Conservation (phyloP, 64 coral and sea anemone genomes). For the Pocillopora damicornis region DNA sequence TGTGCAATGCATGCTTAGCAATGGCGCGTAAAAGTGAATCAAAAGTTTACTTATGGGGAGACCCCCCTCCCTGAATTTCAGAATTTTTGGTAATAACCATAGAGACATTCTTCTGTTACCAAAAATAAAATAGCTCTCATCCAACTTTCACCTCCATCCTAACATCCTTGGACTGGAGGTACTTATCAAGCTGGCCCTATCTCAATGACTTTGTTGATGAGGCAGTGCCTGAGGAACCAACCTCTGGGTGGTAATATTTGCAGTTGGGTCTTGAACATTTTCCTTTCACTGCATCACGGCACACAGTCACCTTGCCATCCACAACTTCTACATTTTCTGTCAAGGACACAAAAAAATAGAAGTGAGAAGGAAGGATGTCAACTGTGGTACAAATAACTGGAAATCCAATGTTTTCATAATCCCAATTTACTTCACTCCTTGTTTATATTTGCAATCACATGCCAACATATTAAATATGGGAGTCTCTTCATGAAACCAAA, state of each 20-base stretch:
- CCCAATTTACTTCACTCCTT: background rate
- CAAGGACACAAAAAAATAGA: constrained; percentile 9
- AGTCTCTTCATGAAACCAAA: too few species aligned
- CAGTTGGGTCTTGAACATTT: constrained; percentile 91
- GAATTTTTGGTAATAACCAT: background rate
- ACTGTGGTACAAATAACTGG: background rate
- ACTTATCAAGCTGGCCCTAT: background rate
- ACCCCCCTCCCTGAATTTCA: background rate
- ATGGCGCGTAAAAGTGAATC: background rate
- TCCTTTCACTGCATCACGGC: constrained; percentile 92
- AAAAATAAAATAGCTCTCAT: constrained; percentile 12
- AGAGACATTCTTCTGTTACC: background rate
- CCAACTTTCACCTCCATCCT: constrained; percentile 2
- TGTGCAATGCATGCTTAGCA: background rate
- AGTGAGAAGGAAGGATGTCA: background rate
- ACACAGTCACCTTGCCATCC: constrained; percentile 94
- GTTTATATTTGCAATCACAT: too few species aligned
- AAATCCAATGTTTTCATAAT: background rate
- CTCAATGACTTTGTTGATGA: background rate
- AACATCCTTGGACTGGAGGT: background rate
- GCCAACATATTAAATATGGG: too few species aligned
- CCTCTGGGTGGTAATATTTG: constrained; percentile 86
- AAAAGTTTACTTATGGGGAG: background rate
- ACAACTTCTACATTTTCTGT: constrained; percentile 94
- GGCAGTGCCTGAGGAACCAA: constrained; percentile 4